Evolutionary conservation across 2,797 vertebrate species (phyloP).

Genomic region (Acestrorhynchus altus): DNA sequence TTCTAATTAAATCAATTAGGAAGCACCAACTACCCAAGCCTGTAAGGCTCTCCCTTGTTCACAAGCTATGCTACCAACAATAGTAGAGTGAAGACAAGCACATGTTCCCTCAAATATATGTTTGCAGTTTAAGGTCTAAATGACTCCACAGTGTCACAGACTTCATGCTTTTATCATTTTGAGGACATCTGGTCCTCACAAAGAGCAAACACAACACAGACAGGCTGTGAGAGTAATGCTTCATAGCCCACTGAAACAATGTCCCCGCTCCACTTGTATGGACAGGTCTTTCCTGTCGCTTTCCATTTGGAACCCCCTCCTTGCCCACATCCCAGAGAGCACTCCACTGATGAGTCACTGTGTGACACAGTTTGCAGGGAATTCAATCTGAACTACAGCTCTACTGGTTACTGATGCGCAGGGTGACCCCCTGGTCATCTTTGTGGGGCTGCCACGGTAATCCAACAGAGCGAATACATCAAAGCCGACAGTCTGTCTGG

Average conservation of each 20-base stretch:
- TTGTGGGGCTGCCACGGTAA: slow-evolving; percentile 1
- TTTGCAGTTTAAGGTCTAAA: neutral
- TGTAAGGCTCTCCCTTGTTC: too few relatives aligned
- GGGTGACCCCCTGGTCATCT: slow-evolving; percentile 7
- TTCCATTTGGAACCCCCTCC: neutral
- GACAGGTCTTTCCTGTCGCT: neutral
- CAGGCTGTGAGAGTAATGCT: neutral
- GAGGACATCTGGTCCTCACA: neutral
- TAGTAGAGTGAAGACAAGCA: too few relatives aligned
- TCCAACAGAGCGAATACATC: neutral
- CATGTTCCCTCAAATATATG: too few relatives aligned
- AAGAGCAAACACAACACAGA: neutral
- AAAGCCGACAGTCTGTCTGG: neutral
- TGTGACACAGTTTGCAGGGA: neutral
- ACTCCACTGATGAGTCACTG: neutral
- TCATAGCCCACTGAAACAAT: neutral
- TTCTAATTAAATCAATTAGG: too few relatives aligned
- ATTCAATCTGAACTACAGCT: neutral
- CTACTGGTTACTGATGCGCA: neutral
- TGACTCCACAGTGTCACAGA: neutral
- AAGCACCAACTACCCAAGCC: too few relatives aligned
- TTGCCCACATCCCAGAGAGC: neutral
- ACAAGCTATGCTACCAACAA: too few relatives aligned
- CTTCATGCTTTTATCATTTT: neutral
- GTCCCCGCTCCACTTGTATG: neutral